These are phyloP conservation scores for Ctenosaura bakeri DNA, from an alignment of 2,797 vertebrate genomes.

Conservation along the genomic window DNA sequence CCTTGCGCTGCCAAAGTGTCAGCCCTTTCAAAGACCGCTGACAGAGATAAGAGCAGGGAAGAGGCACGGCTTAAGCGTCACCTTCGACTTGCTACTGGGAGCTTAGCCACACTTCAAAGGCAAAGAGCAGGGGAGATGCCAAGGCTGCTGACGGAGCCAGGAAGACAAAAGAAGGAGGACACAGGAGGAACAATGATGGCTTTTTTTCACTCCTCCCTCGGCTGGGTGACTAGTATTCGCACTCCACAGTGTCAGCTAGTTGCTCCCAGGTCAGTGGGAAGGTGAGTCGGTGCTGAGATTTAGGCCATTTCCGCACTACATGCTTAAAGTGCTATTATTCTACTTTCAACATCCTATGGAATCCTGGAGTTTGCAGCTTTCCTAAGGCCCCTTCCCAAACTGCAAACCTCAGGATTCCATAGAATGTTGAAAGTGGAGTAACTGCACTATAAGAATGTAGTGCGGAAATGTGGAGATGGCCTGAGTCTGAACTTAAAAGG, in stretches of 20 bases:
- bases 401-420: no score
- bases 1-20: constrained; percentile 69
- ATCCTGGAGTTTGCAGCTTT: no score
- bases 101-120: constrained; percentile 79
- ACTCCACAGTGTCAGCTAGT: rapidly evolving
- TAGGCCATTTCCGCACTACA: no score
- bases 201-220: not conserved
- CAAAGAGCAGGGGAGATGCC: not conserved
- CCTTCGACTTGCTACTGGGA: constrained; percentile 61
- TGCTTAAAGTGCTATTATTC: no score
- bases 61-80: constrained; percentile 74
- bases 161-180: constrained; percentile 30
- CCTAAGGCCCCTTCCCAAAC: no score
- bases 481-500: no score
- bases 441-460: no score
- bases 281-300: no score
- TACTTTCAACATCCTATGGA: no score
- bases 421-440: no score
- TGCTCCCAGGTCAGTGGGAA: no score
- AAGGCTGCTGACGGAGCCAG: not conserved
- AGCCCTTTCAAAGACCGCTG: constrained; percentile 75
- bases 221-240: constrained; percentile 32
- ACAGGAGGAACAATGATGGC: constrained; percentile 56
- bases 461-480: no score
- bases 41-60: constrained; percentile 74